Base-by-base conservation (phyloP, 2,888 invertebrate genomes). In the Megastigmus dorsalis region DNA sequence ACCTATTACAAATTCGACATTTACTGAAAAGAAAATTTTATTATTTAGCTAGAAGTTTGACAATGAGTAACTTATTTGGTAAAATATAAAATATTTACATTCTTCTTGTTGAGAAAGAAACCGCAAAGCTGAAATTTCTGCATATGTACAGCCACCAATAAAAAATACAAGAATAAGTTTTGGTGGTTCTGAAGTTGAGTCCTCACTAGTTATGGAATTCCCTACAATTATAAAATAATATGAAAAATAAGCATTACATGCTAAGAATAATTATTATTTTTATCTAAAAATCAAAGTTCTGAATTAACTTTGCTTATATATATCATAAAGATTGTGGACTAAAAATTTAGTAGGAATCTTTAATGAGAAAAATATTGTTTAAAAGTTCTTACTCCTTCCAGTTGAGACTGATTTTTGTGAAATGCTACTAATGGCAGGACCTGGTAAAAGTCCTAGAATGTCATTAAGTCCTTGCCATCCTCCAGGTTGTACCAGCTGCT, bases 121-220 rank as follows among this genome's bases (percentile, higher is more conserved):
- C 74, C 95, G 90, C 9, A 95, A 84, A 0, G 94, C 94, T 0
- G 95, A 94, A 82, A 95, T 93, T 89, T 99, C 99, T 1, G 98
- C 96, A 89, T 94, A 97, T 0, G 99, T 99, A 85, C 98, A 96
- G 0, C 99, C 99, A 3, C 99, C 99, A 15, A 99, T 93, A 86
- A 98, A 98, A 88, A 98, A 97, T 0, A 99, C 96, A 0, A 99
- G 89, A 7, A 97, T 93, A 2, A 97, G 93, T 79, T 91, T 90
- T 0, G 93, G 91, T 43, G 91, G 90, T 79, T 94, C 84, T 62
- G 88, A 82, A 76, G 79, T 82, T 7, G 89, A 89, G 65, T 88
- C 88, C 78, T 89, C 87, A 73, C 88, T 89, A 3, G 87, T 86
- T 33, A 88, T 84, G 2, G 89, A 89, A 78, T 86, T 86, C 78